These are phyloP conservation scores for Chloebia gouldiae DNA, from an alignment of 2,113 vertebrate species.

Conservation along the genomic window DNA sequence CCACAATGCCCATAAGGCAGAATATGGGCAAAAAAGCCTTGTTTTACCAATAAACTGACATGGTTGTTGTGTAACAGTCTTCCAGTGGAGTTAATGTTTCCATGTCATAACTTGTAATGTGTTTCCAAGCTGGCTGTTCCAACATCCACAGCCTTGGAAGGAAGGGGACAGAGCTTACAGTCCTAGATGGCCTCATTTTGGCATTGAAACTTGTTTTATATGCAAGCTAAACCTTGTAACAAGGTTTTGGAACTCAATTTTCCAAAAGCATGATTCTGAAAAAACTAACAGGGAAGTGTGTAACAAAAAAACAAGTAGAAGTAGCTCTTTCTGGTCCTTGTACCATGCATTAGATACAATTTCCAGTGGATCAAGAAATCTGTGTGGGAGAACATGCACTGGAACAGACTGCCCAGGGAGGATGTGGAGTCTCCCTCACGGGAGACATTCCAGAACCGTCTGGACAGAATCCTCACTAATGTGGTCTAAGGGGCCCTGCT, in stretches of 20 bases:
- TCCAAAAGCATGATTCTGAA: background rate
- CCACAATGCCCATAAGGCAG: background rate
- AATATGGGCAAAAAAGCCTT: background rate
- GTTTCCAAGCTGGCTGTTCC: background rate
- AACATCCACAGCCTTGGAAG: background rate
- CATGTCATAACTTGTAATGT: accelerated
- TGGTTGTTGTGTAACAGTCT: background rate
- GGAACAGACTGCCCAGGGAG: background rate
- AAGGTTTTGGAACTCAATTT: background rate
- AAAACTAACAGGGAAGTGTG: background rate
- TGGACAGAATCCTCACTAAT: background rate
- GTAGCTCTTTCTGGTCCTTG: background rate
- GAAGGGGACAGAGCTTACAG: background rate
- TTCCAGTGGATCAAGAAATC: background rate
- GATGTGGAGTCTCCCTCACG: background rate
- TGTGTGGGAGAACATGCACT: background rate
- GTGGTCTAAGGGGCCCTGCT: background rate
- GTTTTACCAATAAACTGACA: background rate
- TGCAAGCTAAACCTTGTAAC: background rate
- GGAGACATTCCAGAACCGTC: background rate
- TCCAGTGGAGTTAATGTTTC: background rate
- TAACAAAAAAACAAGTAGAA: background rate
- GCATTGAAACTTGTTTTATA: background rate
- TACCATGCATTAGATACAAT: background rate
- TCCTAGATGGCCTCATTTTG: background rate